These are phyloP conservation scores for Drosophila elegans DNA, from an alignment of 1,140 invertebrate species.

Conservation along the genomic window DNA sequence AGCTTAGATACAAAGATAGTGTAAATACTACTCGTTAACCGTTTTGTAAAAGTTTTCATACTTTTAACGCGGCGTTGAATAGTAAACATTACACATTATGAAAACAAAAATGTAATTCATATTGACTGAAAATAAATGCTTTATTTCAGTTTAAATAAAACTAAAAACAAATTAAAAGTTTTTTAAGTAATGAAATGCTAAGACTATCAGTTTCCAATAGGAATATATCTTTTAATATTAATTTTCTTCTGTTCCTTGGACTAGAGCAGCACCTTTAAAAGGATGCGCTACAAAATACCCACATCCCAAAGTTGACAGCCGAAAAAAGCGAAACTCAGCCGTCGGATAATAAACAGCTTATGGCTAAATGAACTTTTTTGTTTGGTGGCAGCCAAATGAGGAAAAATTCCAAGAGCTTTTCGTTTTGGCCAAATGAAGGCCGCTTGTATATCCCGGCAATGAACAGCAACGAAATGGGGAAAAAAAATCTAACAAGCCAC, in stretches of 20 bases:
- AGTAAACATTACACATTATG: no score
- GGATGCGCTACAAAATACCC: conserved; percentile 4
- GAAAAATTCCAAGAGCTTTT: conserved; percentile 49
- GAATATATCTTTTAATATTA: no score
- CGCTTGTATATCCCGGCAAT: conserved; percentile 42
- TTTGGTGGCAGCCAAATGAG: conserved; percentile 37
- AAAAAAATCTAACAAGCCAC: conserved; percentile 69
- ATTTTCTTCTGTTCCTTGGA: no score
- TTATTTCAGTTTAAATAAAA: no score
- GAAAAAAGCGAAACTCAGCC: conserved; percentile 13
- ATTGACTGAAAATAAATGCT: no score
- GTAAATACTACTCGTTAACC: background rate
- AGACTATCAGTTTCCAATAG: no score
- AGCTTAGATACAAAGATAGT: background rate
- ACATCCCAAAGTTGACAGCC: conserved; percentile 4
- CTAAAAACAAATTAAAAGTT: no score
- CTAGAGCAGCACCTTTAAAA: conserved; percentile 1
- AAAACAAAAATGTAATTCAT: no score
- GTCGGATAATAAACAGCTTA: conserved; percentile 73
- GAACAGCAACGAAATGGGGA: conserved; percentile 11
- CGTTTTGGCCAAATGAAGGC: conserved; percentile 59
- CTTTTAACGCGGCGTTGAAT: no score
- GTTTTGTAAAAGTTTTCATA: background rate
- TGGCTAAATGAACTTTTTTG: conserved; percentile 68
- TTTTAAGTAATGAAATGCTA: no score